A percentile compares a stretch with the other conserved stretches of the same genome.
phyloP scores from a whole-genome alignment of 2,113 vertebrate species.

The Macroglossus sobrinus region DNA sequence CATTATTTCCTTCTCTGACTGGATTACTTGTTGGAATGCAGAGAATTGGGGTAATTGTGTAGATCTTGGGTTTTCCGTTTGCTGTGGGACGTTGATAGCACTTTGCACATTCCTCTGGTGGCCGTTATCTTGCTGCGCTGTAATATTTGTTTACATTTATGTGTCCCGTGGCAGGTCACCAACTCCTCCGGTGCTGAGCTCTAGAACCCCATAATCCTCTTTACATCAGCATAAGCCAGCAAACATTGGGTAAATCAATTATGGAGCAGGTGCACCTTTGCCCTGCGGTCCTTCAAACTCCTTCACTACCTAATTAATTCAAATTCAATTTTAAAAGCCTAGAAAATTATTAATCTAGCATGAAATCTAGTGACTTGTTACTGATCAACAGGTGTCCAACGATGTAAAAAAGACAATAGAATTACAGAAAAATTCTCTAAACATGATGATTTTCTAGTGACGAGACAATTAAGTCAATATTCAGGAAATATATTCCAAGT shows the following conservation, averaged over 20 bases:
- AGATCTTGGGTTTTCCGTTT: neutral
- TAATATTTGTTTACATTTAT: neutral
- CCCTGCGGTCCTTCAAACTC: neutral
- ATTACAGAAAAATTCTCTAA: neutral
- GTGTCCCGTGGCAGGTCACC: rapidly evolving
- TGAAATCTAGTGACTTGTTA: neutral
- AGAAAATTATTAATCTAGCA: neutral
- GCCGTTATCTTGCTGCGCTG: neutral
- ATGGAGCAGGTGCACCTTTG: neutral
- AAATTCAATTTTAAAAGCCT: neutral
- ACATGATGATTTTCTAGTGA: neutral
- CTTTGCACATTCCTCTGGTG: neutral
- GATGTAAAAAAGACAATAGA: neutral
- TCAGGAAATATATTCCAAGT: neutral
- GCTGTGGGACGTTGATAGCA: neutral
- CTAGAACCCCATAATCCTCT: neutral
- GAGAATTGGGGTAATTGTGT: neutral
- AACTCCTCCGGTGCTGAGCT: neutral
- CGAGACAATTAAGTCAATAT: neutral
- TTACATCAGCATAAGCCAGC: neutral
- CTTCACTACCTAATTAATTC: neutral
- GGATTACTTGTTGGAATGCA: rapidly evolving
- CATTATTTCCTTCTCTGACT: neutral
- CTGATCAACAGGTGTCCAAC: neutral
- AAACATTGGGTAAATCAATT: neutral